A percentile compares a stretch with the other conserved stretches of the same genome.
phyloP scores from a whole-genome alignment of 1,140 invertebrate genomes.

The Drosophila santomea region DNA sequence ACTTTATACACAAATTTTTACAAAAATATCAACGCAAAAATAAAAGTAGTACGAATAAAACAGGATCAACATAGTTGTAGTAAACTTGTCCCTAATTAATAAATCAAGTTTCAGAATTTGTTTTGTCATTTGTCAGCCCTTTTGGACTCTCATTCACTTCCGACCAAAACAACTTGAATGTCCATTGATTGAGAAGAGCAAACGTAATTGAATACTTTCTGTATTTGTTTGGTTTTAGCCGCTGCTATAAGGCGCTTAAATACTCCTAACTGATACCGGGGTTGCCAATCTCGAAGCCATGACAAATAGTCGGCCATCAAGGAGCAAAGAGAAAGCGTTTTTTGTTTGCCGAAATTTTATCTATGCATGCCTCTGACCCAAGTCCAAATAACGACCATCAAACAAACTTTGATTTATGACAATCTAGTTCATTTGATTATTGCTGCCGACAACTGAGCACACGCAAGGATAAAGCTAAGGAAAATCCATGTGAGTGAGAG shows the following conservation, averaged over 20 bases:
- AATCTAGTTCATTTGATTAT: slow-evolving; percentile 80
- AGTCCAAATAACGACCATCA: slow-evolving; percentile 51
- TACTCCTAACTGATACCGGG: slow-evolving; percentile 32
- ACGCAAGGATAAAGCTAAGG: slow-evolving; percentile 4
- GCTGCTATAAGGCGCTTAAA: slow-evolving; percentile 14
- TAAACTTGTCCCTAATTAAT: slow-evolving; percentile 5
- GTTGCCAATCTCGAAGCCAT: slow-evolving; percentile 21
- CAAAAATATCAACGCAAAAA: neutral
- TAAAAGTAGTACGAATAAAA: neutral
- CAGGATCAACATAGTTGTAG: neutral
- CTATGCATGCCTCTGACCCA: slow-evolving; percentile 61
- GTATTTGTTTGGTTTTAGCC: slow-evolving; percentile 13
- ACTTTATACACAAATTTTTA: too few species aligned
- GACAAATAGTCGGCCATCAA: slow-evolving; percentile 67
- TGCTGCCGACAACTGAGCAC: slow-evolving; percentile 42
- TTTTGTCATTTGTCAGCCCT: slow-evolving; percentile 11
- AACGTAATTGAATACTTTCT: slow-evolving; percentile 47
- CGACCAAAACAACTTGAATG: slow-evolving; percentile 17
- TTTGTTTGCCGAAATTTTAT: slow-evolving; percentile 63
- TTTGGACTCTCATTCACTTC: slow-evolving; percentile 2
- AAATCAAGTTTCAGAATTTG: slow-evolving; percentile 8
- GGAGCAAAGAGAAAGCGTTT: slow-evolving; percentile 26
- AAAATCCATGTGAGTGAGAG: neutral
- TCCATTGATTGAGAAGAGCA: slow-evolving; percentile 15
- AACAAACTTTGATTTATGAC: slow-evolving; percentile 80